Evolutionary conservation across 2,888 invertebrate species (phyloP), one percentile per base, ranked within the genome.

Genomic region (Acanthopleura granulata): DNA sequence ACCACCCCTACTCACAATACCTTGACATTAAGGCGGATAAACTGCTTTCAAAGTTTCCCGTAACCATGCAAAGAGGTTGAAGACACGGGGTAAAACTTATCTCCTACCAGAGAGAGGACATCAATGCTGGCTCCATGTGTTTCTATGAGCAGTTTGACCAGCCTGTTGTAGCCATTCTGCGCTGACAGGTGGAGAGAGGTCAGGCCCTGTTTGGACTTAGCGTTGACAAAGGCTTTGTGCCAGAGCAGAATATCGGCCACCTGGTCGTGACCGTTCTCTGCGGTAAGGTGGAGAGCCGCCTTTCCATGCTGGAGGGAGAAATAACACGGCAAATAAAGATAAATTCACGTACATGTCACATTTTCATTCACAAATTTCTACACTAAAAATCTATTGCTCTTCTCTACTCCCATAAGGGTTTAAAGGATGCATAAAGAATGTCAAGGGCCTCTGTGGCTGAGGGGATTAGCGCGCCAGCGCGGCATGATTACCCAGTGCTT

Each of bases 191-290:
- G 99, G 22, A 99, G 92, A 0, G 99, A 98, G 11, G 99, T 99
- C 84, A 99, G 93, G 11, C 99, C 99, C 79, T 97, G 96, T 88
- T 99, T 94, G 0, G 98, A 98, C 91, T 99, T 98, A 22, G 98
- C 98, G 91, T 99, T 99, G 80, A 99, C 99, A 91, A 99, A 99
- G 0, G 99, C 99, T 91, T 99, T 99, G 91, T 97, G 95, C 72
- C 96, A 95, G 62, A 99, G 92, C 73, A 99, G 92, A 0, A 91
- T 88, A 79, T 92, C 92, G 93, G 96, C 92, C 1, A 93, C 91
- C 57, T 91, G 89, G 69, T 90, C 92, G 83, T 97, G 98, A 3
- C 98, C 98, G 86, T 95, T 95, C 91, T 98, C 97, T 0, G 92
- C 92, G 0, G 98, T 97, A 84, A 98, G 92, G 91, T 99, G 98